Evolutionary conservation across 2,888 invertebrate species (phyloP).

Genomic region (Pristionchus japonicus): DNA sequence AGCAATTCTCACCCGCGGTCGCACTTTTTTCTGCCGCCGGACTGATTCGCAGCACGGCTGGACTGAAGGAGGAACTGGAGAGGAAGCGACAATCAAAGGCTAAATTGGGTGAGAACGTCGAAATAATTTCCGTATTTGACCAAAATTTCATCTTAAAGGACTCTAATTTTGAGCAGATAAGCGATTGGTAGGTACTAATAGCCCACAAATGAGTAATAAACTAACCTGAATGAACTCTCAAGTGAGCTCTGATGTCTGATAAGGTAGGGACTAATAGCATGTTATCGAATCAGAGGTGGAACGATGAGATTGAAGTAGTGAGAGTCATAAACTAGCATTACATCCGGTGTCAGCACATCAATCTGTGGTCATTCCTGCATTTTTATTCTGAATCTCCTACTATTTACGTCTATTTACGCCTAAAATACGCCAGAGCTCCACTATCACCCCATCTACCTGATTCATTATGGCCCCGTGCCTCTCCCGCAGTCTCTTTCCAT

Average conservation of each 20-base stretch:
- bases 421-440: neutral
- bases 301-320: neutral
- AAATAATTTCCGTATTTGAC: too few relatives aligned
- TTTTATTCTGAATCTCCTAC: neutral
- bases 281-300: neutral
- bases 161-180: too few relatives aligned
- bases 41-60: constrained; percentile 69
- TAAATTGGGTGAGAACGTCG: neutral
- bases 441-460: neutral
- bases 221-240: neutral
- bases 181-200: too few relatives aligned
- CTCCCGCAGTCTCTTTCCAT: neutral
- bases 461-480: neutral
- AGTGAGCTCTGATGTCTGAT: neutral
- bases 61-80: constrained; percentile 57
- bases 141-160: too few relatives aligned
- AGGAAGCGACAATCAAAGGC: neutral
- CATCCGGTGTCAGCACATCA: neutral
- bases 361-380: too few relatives aligned
- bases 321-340: neutral
- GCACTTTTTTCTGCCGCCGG: constrained; percentile 72
- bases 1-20: constrained; percentile 71
- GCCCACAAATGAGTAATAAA: neutral
- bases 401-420: neutral
- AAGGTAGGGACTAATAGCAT: neutral